phyloP scores from a whole-genome alignment of 2,888 invertebrate genomes.

The Spicauda simplicius region DNA sequence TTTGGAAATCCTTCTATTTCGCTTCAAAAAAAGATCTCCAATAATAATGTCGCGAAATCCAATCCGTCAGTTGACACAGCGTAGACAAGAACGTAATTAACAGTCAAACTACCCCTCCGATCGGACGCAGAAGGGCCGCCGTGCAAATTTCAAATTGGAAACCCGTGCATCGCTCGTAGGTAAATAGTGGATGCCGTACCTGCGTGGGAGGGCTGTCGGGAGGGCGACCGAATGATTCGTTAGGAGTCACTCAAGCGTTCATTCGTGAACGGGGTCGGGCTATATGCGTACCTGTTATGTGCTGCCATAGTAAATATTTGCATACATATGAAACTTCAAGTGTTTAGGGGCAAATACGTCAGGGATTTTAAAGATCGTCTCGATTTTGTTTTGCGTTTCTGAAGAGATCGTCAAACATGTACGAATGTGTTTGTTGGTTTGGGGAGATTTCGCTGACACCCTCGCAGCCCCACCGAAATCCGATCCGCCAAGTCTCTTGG shows the following conservation, averaged over 20 bases:
- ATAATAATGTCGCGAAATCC: constrained; percentile 37
- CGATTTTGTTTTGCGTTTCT: constrained; percentile 48
- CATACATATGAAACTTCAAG: constrained; percentile 74
- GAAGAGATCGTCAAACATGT: constrained; percentile 46
- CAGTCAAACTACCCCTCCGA: constrained; percentile 57
- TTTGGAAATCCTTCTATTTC: no score
- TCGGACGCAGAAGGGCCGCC: constrained; percentile 60
- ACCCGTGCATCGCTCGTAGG: constrained; percentile 63
- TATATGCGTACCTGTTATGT: constrained; percentile 73
- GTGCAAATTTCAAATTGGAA: constrained; percentile 73
- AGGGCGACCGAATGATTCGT: constrained; percentile 64
- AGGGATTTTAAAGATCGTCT: constrained; percentile 49
- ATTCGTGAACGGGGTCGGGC: constrained; percentile 74
- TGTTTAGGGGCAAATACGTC: constrained; percentile 57
- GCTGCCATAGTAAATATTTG: constrained; percentile 78
- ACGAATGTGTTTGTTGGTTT: background rate
- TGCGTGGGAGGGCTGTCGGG: constrained; percentile 49
- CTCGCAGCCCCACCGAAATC: constrained; percentile 65
- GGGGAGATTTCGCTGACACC: constrained; percentile 36
- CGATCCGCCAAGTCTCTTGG: constrained; percentile 79
- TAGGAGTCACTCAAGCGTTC: constrained; percentile 78
- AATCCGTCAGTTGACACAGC: constrained; percentile 45
- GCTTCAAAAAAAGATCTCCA: background rate
- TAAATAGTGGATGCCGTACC: constrained; percentile 54
- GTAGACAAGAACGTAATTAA: constrained; percentile 79